phyloP scores from a whole-genome alignment of 1,140 invertebrate genomes.

The Chlorops oryzae region DNA sequence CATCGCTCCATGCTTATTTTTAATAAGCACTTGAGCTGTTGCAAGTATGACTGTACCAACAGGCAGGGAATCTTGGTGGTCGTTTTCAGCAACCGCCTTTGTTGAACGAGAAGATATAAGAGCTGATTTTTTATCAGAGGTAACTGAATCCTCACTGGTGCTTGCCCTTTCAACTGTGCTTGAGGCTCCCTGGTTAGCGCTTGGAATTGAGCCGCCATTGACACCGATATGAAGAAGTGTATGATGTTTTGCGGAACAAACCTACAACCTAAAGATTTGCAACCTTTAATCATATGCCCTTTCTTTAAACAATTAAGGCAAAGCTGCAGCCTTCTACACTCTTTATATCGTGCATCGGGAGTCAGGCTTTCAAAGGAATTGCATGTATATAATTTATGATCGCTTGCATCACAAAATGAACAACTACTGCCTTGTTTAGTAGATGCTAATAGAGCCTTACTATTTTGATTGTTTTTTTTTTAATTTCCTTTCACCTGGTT shows the following conservation, averaged over 20 bases:
- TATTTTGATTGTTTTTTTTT: neutral
- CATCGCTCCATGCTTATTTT: conserved; percentile 4
- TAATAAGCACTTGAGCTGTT: too few species aligned
- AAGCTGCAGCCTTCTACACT: neutral
- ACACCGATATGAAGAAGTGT: conserved; percentile 12
- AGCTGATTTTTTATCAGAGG: neutral
- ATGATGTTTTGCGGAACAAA: conserved; percentile 4
- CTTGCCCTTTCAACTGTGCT: too few species aligned
- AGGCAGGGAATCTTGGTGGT: too few species aligned
- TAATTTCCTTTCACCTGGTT: neutral
- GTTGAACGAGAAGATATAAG: neutral
- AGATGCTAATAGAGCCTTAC: neutral
- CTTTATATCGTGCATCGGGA: neutral
- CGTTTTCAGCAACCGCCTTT: too few species aligned
- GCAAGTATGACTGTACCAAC: conserved; percentile 5
- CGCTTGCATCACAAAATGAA: conserved; percentile 6
- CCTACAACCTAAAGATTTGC: conserved; percentile 2
- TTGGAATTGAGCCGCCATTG: too few species aligned
- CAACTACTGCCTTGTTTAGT: neutral
- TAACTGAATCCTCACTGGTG: neutral
- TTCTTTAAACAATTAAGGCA: conserved; percentile 8
- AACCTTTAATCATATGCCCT: neutral
- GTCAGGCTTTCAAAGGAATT: neutral
- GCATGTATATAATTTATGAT: conserved; percentile 5
- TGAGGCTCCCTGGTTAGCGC: too few species aligned